phyloP scores from a whole-genome alignment of 2,888 invertebrate genomes.

The Cenopis cana region DNA sequence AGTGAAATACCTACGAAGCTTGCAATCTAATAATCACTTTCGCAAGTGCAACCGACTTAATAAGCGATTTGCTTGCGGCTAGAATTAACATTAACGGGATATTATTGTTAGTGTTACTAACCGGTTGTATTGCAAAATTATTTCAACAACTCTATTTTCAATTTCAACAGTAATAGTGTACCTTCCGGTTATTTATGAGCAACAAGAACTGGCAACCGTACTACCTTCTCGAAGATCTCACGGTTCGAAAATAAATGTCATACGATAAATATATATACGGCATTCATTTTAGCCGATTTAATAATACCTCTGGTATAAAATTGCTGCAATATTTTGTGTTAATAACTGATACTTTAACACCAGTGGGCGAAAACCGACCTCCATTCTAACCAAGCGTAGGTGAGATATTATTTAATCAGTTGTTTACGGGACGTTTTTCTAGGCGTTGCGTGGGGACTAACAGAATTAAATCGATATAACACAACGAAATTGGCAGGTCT shows the following conservation, averaged over 20 bases:
- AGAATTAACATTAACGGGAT: slow-evolving; percentile 17
- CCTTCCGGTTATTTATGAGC: not conserved
- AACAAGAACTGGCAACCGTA: no score
- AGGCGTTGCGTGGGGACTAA: slow-evolving; percentile 40
- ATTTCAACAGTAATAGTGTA: slow-evolving; percentile 23
- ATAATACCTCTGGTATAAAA: not conserved
- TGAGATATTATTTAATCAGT: slow-evolving; percentile 59
- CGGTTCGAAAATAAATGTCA: no score
- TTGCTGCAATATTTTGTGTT: slow-evolving; percentile 36
- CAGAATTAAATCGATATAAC: not conserved
- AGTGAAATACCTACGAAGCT: slow-evolving; percentile 18
- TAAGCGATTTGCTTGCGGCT: slow-evolving; percentile 21
- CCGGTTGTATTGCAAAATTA: slow-evolving; percentile 26
- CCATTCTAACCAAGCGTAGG: slow-evolving; percentile 79
- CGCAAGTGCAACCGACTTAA: slow-evolving; percentile 20
- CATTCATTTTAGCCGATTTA: not conserved
- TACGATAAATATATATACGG: no score
- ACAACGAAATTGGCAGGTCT: not conserved
- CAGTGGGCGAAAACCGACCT: slow-evolving; percentile 74
- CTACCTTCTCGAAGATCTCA: no score
- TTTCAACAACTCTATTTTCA: slow-evolving; percentile 37
- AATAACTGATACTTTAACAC: slow-evolving; percentile 50
- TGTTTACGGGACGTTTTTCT: slow-evolving; percentile 54
- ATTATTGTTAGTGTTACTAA: slow-evolving; percentile 35
- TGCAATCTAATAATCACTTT: not conserved